Conservation (phyloP, 2,888 invertebrate genomes). For the Dicyrtomina minuta region DNA sequence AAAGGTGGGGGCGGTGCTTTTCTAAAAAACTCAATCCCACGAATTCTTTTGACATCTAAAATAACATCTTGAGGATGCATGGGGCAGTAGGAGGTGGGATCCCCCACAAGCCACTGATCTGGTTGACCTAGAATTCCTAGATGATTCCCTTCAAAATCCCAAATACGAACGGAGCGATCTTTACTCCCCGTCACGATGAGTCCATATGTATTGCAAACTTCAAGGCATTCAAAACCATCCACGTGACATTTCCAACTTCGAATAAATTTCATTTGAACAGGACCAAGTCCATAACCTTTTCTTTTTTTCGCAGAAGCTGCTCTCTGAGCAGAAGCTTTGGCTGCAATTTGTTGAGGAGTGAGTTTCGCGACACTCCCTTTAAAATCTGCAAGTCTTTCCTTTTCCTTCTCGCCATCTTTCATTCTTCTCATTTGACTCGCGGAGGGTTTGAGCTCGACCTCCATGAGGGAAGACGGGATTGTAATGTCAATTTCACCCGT, state of each 20-base stretch:
- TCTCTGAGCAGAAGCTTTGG: not conserved
- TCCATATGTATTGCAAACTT: slow-evolving; percentile 38
- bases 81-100: slow-evolving; percentile 25
- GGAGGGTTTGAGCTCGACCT: slow-evolving; percentile 3
- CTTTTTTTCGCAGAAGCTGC: not conserved
- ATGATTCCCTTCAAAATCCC: slow-evolving; percentile 40
- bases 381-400: slow-evolving; percentile 3
- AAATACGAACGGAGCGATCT: slow-evolving; percentile 36
- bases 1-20: slow-evolving; percentile 17
- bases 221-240: slow-evolving; percentile 33
- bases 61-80: slow-evolving; percentile 32
- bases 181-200: slow-evolving; percentile 37
- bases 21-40: slow-evolving; percentile 37
- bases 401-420: slow-evolving; percentile 6
- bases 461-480: slow-evolving; percentile 7
- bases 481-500: slow-evolving; percentile 18
- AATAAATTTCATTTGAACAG: slow-evolving; percentile 37
- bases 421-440: not conserved
- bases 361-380: no score
- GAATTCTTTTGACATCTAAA: slow-evolving; percentile 38
- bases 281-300: slow-evolving; percentile 38
- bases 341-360: not conserved
- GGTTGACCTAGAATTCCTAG: slow-evolving; percentile 33
- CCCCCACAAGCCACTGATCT: slow-evolving; percentile 32
- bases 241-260: slow-evolving; percentile 38